Evolutionary conservation across 2,888 invertebrate species (phyloP).

Genomic region (Sphaeridia pumilis): DNA sequence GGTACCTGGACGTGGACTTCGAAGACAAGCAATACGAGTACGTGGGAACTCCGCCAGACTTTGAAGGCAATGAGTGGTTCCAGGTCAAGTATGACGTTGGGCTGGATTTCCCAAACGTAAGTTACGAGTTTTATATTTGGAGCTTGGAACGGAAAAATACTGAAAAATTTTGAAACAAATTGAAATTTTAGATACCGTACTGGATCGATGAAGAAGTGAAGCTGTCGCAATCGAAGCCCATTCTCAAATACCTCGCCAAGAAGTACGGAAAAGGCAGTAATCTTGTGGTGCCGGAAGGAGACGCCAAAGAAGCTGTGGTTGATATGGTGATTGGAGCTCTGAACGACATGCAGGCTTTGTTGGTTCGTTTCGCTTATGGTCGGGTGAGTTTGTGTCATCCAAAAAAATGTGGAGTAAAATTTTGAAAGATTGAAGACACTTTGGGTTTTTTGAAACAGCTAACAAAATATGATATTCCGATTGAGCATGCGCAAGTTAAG

Average conservation of each 20-base stretch:
- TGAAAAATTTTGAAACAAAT: neutral
- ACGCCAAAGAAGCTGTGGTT: conserved; percentile 35
- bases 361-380: conserved; percentile 9
- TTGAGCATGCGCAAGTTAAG: neutral
- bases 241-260: conserved; percentile 40
- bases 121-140: neutral
- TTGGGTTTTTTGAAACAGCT: neutral
- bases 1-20: conserved; percentile 41
- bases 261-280: conserved; percentile 38
- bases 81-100: conserved; percentile 37
- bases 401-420: too few species aligned
- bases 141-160: neutral
- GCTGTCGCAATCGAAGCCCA: conserved; percentile 41
- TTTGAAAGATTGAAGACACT: neutral
- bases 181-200: conserved; percentile 38
- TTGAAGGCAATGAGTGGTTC: conserved; percentile 39
- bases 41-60: conserved; percentile 40
- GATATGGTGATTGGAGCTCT: conserved; percentile 4
- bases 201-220: conserved; percentile 41
- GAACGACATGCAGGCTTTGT: conserved; percentile 1
- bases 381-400: conserved; percentile 1
- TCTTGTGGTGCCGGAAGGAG: conserved; percentile 40
- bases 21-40: conserved; percentile 41
- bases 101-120: conserved; percentile 40
- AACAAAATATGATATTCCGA: neutral